Evolutionary conservation across 2,888 invertebrate species (phyloP), one percentile per base, ranked within the genome.

Genomic region (Hypena proboscidalis): DNA sequence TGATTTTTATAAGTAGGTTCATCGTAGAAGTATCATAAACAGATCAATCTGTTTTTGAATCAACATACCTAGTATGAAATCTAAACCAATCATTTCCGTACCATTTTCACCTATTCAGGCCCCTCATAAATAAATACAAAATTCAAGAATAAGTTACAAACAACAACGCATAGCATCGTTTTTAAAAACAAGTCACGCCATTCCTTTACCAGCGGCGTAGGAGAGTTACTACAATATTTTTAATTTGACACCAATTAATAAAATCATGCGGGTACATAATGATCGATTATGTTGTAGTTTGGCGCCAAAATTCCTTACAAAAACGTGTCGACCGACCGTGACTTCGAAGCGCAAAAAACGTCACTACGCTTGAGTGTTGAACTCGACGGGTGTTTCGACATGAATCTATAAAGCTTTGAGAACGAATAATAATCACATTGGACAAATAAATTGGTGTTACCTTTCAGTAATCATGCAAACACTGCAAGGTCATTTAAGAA

Each of bases 281-380:
- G 69, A 80, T 78, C 69, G 68, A 78, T 79, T 70, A 61, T 74
- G 59, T 61, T 64, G 68, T 68, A 72, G 69, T 76, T 82, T 78
- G 90, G 90, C 90, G 90, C 90, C 86, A 82, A 90, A 87, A 89
- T 88, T 85, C 81, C 82, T 73, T 70, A 70, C 77, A 90, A 89
- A 89, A 89, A 90, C 76, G 53, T 67, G 60, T 64, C 81, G 87
- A 86, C 82, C 90, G 90, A 75, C 89, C 90, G 69, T 90, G 90
- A 90, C 89, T 85, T 67, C 48, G 32, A 27, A 23, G 40, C 45
- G 67, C 74, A 81, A 80, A 80, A 85, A 83, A 74, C 53, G 43
- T 38, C 33, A 50, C 52, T n/a, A 58, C 41, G 50, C 37, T 64
- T 60, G 49, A 59, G 52, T 66, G 57, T 65, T 65, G 67, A 66